Evolutionary conservation across 2,113 vertebrate genomes (phyloP).

Genomic region (Thunnus thynnus): DNA sequence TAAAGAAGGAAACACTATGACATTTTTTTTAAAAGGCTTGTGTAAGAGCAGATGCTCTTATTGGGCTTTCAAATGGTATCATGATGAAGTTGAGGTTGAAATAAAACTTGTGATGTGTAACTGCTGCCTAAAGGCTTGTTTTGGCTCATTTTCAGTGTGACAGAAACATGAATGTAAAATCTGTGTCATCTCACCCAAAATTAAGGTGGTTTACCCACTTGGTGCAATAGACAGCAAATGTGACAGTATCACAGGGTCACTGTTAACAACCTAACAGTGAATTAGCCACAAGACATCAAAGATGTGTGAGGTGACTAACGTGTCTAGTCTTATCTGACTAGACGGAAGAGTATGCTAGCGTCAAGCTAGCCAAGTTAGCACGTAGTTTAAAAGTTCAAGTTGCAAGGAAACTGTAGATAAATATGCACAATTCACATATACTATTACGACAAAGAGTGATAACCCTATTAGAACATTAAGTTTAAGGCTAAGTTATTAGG

Average conservation of each 20-base stretch:
- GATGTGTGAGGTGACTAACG: too few relatives aligned
- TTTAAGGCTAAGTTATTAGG: background rate
- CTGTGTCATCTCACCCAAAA: background rate
- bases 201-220: background rate
- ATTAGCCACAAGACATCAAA: background rate
- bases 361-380: slow-evolving; percentile 34
- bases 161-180: background rate
- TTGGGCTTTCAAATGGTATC: background rate
- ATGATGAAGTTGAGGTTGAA: background rate
- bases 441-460: background rate
- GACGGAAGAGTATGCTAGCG: background rate
- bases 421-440: background rate
- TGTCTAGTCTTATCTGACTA: background rate
- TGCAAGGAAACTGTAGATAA: background rate
- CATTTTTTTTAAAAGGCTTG: background rate
- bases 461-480: background rate
- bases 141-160: background rate
- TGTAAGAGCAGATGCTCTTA: background rate
- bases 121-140: background rate
- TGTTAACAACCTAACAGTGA: slow-evolving; percentile 33
- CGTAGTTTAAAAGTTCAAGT: slow-evolving; percentile 31
- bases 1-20: background rate
- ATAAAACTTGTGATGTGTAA: background rate
- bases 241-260: background rate
- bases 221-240: slow-evolving; percentile 43